Conservation (phyloP, 2,888 invertebrate genomes). For the Rhagonycha fulva region DNA sequence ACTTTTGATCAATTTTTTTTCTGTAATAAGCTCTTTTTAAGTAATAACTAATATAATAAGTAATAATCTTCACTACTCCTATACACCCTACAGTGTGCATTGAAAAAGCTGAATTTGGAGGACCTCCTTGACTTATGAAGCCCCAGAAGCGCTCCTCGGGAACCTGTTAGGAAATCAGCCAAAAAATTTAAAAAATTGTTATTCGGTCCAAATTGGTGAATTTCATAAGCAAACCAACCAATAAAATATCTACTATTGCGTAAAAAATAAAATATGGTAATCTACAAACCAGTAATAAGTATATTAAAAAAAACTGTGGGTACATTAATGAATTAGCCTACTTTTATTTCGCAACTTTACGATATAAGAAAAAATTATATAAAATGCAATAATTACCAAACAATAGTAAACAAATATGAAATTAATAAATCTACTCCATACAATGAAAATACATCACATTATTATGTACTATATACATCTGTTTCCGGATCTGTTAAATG, state of each 20-base stretch:
- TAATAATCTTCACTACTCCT: no score
- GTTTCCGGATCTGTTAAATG: neutral
- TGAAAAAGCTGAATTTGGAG: no score
- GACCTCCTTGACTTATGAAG: no score
- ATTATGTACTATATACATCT: neutral
- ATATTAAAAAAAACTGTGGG: neutral
- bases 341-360: neutral
- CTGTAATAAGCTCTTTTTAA: no score
- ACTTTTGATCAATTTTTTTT: no score
- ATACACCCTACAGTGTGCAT: no score
- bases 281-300: neutral
- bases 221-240: neutral
- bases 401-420: neutral
- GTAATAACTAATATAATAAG: no score
- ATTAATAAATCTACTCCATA: neutral
- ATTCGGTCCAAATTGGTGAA: neutral
- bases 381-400: neutral
- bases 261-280: neutral
- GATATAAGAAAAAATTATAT: neutral
- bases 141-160: no score
- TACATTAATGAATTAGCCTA: neutral
- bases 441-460: neutral
- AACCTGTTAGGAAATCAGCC: no score
- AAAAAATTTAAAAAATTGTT: no score
- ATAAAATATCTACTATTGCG: no score